Base-by-base conservation (phyloP, 2,888 invertebrate species). In the Anthophora plumipes region DNA sequence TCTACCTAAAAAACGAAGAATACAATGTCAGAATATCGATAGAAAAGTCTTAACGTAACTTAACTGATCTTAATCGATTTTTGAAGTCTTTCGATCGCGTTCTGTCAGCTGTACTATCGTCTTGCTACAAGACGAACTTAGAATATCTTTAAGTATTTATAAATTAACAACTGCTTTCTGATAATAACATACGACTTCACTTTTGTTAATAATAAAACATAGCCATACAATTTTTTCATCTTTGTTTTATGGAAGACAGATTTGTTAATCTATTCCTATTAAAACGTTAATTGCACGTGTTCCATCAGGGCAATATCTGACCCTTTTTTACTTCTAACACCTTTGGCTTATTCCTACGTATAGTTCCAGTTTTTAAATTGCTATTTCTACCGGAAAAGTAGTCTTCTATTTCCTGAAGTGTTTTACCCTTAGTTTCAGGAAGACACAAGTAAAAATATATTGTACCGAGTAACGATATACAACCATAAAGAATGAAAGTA, bases 341-440 rank as follows among this genome's bases (percentile, higher is more conserved):
- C 57, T 89, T 88, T 43, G 91, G 89, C 52, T 89, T 91, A 41
- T 90, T 84, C 8, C 57, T 63, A 17, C 60, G 59, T 75, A 69
- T 50, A 12, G 79, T 73, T 25, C 91, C 89, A 85, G 93, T 90
- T 50, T 94, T 94, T 22, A 96, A 91, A 0, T 94, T 92, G 81
- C 94, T 94, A 0, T 94, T 95, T 86, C 96, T 94, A 0, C 96
- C 96, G 64, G 95, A 95, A 92, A 96, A 96, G 90, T 96, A 96
- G 85, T 96, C 96, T 92, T 96, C 96, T 74, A 96, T 96, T 91
- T 96, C 96, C 90, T 96, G 96, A 0, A 96, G 92, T 1, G 95
- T 94, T 85, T 94, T 95, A n/a, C 95, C 96, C 92, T 96, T 96
- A 0, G 96, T 96, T 89, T 96, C 96, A 4, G 96, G 96, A 9